Evolutionary conservation across 1,140 invertebrate species (phyloP), one percentile per base, ranked within the genome.

Genomic region (Callitettix versicolor): DNA sequence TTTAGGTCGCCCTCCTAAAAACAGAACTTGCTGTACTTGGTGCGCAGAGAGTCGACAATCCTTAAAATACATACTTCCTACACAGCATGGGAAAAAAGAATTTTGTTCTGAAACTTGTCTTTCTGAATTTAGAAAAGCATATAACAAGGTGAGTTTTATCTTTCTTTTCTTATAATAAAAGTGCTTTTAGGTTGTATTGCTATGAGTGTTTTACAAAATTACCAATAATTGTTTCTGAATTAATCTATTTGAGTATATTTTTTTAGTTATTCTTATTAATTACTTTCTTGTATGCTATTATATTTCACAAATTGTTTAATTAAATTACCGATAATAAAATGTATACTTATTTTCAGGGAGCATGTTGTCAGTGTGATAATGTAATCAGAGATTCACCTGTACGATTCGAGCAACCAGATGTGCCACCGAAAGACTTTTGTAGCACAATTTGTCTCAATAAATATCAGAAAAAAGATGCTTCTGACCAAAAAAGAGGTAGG

Each of bases 101-200:
- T 94, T 95, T 68, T 95, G 91, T 71, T 92, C 89, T 0, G 86
- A 90, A 69, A 86, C 81, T 17, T 95, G 91, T 71, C 76, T 94
- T 18, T 81, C 84, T 6, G 87, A 91, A 73, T 94, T 90, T 67
- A 78, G 88, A 43, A 89, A 89, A 66, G 88, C 87, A 15, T 88
- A 90, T 64, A 81, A 84, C 61, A 87, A 91, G 72, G 74, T 74
- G 60, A 62, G 38, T 49, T 56, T 57, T 54, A 42, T 18, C 40
- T 61, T 55, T 3, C 21, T 14, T 55, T 40, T 47, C 42, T 12
- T 40, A 22, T 42, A 33, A 38, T 48, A 14, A 44, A n/a, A n/a
- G n/a, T n/a, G n/a, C n/a, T n/a, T n/a, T n/a, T n/a, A n/a, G n/a
- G n/a, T n/a, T n/a, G n/a, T n/a, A n/a, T n/a, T n/a, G n/a, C n/a